Conservation (phyloP, 2,113 vertebrate species). For the Azemiops feae region DNA sequence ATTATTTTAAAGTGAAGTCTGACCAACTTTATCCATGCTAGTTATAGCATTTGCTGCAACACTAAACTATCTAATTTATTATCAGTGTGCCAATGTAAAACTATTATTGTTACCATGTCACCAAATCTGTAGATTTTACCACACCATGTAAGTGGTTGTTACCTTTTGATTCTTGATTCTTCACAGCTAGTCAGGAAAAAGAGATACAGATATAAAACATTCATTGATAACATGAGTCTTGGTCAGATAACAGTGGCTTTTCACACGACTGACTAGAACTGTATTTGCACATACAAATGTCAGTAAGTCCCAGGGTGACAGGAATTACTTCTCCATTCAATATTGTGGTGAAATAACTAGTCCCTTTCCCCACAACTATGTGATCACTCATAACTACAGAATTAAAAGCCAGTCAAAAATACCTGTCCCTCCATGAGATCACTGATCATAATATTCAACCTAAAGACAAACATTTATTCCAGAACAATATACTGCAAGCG, state of each 20-base stretch:
- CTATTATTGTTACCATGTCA: not conserved
- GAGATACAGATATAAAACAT: not conserved
- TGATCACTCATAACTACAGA: not conserved
- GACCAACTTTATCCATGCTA: not conserved
- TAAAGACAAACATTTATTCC: not conserved
- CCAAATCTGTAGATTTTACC: not conserved
- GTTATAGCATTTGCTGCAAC: not conserved
- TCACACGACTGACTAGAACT: not conserved
- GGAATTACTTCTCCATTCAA: not conserved
- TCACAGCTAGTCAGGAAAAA: not conserved
- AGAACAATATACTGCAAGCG: not conserved
- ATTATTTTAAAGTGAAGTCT: not conserved
- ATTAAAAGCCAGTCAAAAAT: not conserved
- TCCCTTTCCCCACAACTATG: not conserved
- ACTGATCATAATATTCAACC: too few relatives aligned
- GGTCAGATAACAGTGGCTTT: not conserved
- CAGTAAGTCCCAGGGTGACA: not conserved
- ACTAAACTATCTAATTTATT: not conserved
- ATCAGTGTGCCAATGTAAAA: not conserved
- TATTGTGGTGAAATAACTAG: not conserved
- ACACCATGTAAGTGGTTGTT: not conserved
- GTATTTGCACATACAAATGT: not conserved
- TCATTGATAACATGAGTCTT: not conserved
- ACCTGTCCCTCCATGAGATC: not conserved
- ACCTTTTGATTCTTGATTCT: not conserved